Percentiles rank a stretch among this genome's conserved stretches.
Conservation (phyloP, 2,797 vertebrate species). For the Sphenodon punctatus region DNA sequence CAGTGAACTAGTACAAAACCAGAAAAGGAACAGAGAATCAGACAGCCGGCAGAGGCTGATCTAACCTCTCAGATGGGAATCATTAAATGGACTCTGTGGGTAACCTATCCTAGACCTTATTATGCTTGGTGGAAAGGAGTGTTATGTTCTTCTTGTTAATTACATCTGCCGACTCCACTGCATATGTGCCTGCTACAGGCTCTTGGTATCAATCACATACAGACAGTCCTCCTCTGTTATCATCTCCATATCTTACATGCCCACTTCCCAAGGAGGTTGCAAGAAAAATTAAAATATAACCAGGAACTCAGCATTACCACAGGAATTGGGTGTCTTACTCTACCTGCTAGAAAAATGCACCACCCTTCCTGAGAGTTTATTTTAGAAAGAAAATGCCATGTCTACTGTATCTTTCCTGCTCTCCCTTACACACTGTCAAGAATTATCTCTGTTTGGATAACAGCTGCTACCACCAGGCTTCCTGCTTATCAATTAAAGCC, state of each 20-base stretch:
- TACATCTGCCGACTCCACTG: accelerated
- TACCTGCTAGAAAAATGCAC: neutral
- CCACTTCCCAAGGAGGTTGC: neutral
- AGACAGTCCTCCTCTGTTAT: neutral
- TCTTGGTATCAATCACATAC: neutral
- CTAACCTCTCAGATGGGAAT: accelerated
- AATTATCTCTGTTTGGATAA: too few relatives aligned
- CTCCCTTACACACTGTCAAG: neutral
- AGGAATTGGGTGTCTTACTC: neutral
- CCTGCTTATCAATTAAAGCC: too few relatives aligned
- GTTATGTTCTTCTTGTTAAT: accelerated
- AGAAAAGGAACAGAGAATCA: neutral
- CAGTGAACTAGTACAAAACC: neutral
- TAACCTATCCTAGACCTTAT: accelerated
- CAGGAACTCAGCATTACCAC: neutral
- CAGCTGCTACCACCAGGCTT: too few relatives aligned
- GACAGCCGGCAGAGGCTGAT: too few relatives aligned
- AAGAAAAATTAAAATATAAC: neutral
- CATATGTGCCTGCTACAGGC: neutral
- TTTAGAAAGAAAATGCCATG: neutral
- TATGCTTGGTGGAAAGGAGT: neutral
- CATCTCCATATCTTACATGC: neutral
- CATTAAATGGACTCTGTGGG: neutral
- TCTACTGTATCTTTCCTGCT: neutral
- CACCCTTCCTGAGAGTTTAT: neutral